Percentiles rank a stretch among this genome's conserved stretches.
Evolutionary conservation across 2,797 vertebrate species (phyloP).

Genomic region (Podarcis lilfordi): DNA sequence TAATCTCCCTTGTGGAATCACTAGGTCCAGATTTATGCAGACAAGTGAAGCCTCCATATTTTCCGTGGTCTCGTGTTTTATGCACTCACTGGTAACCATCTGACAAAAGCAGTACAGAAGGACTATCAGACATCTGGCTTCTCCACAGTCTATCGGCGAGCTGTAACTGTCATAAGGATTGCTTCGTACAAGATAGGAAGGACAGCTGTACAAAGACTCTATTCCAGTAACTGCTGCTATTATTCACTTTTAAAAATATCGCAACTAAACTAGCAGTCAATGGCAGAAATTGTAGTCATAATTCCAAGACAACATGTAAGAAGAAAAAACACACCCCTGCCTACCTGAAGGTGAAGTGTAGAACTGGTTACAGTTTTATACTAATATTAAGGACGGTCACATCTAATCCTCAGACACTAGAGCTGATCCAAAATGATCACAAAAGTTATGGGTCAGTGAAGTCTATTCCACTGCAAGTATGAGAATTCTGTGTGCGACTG

Average conservation of each 20-base stretch:
- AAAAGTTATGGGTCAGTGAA: not conserved
- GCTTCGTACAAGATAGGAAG: slow-evolving; percentile 29
- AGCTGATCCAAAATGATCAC: not conserved
- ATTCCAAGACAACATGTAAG: accelerated
- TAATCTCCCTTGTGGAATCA: slow-evolving; percentile 51
- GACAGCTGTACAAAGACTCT: slow-evolving; percentile 36
- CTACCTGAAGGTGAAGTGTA: not conserved
- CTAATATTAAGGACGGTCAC: not conserved
- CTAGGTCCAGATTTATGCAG: slow-evolving; percentile 60
- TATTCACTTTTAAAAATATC: slow-evolving; percentile 38
- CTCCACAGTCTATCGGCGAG: slow-evolving; percentile 53
- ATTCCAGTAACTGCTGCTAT: slow-evolving; percentile 4
- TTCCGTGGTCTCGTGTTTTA: slow-evolving; percentile 45
- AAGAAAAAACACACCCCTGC: not conserved
- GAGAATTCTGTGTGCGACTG: not conserved
- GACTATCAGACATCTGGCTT: slow-evolving; percentile 67
- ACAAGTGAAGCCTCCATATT: slow-evolving; percentile 4
- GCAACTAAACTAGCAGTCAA: not conserved
- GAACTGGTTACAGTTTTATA: not conserved
- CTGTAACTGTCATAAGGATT: slow-evolving; percentile 59
- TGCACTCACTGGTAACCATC: slow-evolving; percentile 51
- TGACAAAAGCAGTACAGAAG: slow-evolving; percentile 57
- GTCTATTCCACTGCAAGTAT: not conserved
- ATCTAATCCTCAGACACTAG: not conserved
- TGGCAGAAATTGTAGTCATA: not conserved